Evolutionary conservation across 2,888 invertebrate species (phyloP).

Genomic region (Oscheius onirici): DNA sequence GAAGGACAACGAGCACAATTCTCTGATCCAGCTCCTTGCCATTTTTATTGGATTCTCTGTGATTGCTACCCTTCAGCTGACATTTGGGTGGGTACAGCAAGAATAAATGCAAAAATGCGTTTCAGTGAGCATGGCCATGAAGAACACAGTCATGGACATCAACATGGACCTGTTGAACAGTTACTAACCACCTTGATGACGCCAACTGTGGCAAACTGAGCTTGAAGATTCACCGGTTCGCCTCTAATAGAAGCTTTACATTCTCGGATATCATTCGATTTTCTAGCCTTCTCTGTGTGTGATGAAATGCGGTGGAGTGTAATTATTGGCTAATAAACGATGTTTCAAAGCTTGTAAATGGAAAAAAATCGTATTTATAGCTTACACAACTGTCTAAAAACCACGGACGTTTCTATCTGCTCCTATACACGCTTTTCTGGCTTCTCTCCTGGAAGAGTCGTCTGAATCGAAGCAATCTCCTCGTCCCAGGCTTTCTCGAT

Average conservation of each 20-base stretch:
- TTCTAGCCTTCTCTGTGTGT: neutral
- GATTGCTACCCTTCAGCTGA: constrained; percentile 55
- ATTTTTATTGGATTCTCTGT: constrained; percentile 64
- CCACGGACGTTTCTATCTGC: no score
- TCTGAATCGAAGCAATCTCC: constrained; percentile 67
- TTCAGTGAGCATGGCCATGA: constrained; percentile 29
- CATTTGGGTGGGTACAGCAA: constrained; percentile 29
- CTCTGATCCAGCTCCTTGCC: constrained; percentile 61
- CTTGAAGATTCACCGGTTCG: neutral
- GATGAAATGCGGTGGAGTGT: no score
- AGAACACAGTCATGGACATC: constrained; percentile 14
- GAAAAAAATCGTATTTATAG: constrained; percentile 11
- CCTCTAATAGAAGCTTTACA: constrained; percentile 6
- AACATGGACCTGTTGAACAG: neutral
- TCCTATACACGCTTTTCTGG: constrained; percentile 31
- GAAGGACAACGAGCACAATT: constrained; percentile 55
- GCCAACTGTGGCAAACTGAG: neutral
- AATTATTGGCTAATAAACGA: neutral
- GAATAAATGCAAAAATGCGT: neutral
- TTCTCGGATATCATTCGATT: neutral
- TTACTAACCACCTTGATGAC: constrained; percentile 23
- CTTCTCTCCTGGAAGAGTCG: constrained; percentile 55
- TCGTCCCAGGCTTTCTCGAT: constrained; percentile 71
- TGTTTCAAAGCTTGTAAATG: neutral
- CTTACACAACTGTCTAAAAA: constrained; percentile 17